Conservation (phyloP, 2,888 invertebrate species). For the Drosophila setosimentum region DNA sequence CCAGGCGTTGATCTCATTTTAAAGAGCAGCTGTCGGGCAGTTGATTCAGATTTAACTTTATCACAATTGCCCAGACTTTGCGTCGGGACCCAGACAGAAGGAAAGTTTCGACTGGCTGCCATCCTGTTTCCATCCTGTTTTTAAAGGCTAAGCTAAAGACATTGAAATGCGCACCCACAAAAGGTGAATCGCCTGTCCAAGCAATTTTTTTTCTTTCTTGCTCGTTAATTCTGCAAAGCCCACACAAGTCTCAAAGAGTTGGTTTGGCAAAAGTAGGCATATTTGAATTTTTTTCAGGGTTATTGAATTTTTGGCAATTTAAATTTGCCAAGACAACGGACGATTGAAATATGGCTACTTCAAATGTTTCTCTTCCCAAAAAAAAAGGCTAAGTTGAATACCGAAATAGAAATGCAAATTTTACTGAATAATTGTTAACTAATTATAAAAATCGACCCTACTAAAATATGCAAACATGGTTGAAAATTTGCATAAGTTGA, state of each 20-base stretch:
- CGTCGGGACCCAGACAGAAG: constrained; percentile 24
- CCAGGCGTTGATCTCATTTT: constrained; percentile 55
- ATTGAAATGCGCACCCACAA: constrained; percentile 18
- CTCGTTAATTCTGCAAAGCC: neutral
- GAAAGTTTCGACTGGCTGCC: constrained; percentile 26
- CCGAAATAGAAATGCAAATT: neutral
- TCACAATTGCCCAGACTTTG: constrained; percentile 46
- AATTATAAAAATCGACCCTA: neutral
- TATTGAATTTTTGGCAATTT: constrained; percentile 50
- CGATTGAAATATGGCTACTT: neutral
- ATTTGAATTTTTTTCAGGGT: constrained; percentile 19
- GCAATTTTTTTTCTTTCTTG: neutral
- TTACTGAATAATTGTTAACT: neutral
- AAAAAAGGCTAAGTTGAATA: neutral
- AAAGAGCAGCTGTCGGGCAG: constrained; percentile 23
- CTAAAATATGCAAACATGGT: neutral
- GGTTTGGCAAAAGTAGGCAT: constrained; percentile 20
- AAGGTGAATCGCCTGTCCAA: constrained; percentile 42
- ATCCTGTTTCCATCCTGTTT: constrained; percentile 12
- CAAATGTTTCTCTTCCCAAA: neutral
- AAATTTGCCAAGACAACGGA: constrained; percentile 32
- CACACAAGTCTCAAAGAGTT: constrained; percentile 28
- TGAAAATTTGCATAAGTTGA: neutral
- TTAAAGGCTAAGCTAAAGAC: constrained; percentile 33
- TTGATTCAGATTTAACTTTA: constrained; percentile 25